Conservation (phyloP, 1,140 invertebrate species). For the Zaprionus ghesquierei region DNA sequence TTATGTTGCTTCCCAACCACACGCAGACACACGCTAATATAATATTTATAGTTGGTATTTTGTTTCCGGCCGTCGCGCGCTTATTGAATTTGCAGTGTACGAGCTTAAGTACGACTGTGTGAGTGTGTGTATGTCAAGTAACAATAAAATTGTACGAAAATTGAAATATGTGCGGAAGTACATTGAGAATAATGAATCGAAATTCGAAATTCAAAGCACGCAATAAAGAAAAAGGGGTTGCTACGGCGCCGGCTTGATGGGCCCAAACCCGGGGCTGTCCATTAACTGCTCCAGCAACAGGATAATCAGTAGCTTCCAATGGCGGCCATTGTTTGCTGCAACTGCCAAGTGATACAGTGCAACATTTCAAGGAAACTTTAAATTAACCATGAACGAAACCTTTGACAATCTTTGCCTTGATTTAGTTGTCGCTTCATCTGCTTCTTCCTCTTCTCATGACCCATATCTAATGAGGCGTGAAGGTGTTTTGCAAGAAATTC, state of each 20-base stretch:
- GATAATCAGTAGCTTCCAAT: constrained; percentile 49
- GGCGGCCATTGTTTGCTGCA: constrained; percentile 18
- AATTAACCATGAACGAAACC: constrained; percentile 8
- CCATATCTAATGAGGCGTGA: constrained; percentile 56
- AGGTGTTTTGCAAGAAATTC: constrained; percentile 47
- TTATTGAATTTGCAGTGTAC: constrained; percentile 55
- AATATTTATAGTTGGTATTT: constrained; percentile 78
- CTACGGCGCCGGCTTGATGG: not conserved
- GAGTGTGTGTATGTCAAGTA: not conserved
- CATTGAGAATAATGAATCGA: constrained; percentile 22
- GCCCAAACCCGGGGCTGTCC: not conserved
- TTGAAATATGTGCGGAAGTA: constrained; percentile 60
- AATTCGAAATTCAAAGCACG: constrained; percentile 32
- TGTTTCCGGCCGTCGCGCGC: constrained; percentile 60
- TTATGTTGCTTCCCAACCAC: constrained; percentile 6
- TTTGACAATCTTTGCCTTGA: constrained; percentile 5
- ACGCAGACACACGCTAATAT: constrained; percentile 56
- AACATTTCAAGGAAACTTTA: not conserved
- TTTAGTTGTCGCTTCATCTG: not conserved
- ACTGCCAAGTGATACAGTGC: not conserved
- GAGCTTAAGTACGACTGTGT: not conserved
- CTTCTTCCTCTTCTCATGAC: constrained; percentile 18
- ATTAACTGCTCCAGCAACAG: constrained; percentile 56
- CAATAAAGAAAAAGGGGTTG: constrained; percentile 45
- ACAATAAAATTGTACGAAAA: constrained; percentile 12